Conservation (phyloP, 2,888 invertebrate genomes). For the Lepidochrysops patricia region DNA sequence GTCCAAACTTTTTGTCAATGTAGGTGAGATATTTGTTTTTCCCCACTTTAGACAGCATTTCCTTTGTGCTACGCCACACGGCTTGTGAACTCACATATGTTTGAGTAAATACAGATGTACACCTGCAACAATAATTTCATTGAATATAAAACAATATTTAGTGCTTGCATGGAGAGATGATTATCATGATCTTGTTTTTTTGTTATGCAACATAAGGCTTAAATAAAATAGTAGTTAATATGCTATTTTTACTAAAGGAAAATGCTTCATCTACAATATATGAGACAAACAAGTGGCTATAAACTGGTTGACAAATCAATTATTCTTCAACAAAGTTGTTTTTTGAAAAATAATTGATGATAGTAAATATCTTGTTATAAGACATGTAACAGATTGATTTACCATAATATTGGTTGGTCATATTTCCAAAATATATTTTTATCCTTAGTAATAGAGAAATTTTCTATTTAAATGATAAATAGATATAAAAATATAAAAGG, state of each 20-base stretch:
- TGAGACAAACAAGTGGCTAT: neutral
- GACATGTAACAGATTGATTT: too few species aligned
- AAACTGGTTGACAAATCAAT: neutral
- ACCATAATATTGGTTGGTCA: too few species aligned
- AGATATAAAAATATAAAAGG: too few species aligned
- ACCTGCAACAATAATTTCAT: conserved; percentile 35
- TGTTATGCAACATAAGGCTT: too few species aligned
- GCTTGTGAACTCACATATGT: conserved; percentile 65
- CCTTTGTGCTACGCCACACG: conserved; percentile 60
- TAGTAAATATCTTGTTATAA: too few species aligned
- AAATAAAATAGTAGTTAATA: too few species aligned
- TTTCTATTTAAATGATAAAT: too few species aligned
- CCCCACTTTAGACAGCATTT: conserved; percentile 50
- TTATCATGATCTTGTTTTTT: too few species aligned
- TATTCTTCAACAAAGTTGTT: too few species aligned
- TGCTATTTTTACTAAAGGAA: neutral
- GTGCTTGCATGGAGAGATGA: neutral
- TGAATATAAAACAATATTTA: conserved; percentile 4
- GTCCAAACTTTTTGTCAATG: conserved; percentile 74
- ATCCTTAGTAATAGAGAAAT: too few species aligned
- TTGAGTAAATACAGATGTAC: conserved; percentile 65
- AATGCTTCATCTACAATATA: neutral
- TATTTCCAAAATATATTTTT: too few species aligned
- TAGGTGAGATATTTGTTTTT: conserved; percentile 62
- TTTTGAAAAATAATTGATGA: too few species aligned